These are phyloP conservation scores for Sminthurinus aureus DNA, from an alignment of 2,888 invertebrate species.

Conservation along the genomic window DNA sequence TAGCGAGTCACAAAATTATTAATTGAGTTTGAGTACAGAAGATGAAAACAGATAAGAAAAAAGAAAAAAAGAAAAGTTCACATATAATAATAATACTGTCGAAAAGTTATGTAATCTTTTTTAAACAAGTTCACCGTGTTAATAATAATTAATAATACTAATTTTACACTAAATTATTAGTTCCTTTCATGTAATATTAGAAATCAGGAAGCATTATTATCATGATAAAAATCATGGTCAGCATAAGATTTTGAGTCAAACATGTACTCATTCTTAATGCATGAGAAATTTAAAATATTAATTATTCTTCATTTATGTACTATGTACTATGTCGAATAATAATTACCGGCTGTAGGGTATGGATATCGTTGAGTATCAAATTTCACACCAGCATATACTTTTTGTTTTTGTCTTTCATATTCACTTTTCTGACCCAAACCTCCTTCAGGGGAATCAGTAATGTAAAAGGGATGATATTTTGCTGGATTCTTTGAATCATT, in stretches of 20 bases:
- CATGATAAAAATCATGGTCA: too few species aligned
- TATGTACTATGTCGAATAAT: not conserved
- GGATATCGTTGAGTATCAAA: slow-evolving; percentile 80
- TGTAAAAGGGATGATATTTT: slow-evolving; percentile 90
- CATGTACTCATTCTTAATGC: too few species aligned
- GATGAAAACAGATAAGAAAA: not conserved
- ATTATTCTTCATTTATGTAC: too few species aligned
- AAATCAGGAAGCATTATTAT: too few species aligned
- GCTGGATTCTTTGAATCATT: slow-evolving; percentile 81
- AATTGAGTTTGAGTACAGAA: too few species aligned
- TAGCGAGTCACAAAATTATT: not conserved
- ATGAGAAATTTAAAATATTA: too few species aligned
- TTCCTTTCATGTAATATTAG: too few species aligned
- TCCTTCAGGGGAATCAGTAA: slow-evolving; percentile 84
- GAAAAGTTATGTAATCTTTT: not conserved
- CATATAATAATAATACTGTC: not conserved
- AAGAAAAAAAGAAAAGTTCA: not conserved
- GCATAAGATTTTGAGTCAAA: too few species aligned
- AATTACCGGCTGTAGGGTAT: slow-evolving; percentile 77
- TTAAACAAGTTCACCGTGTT: too few species aligned
- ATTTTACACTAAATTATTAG: too few species aligned
- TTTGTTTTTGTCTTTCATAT: slow-evolving; percentile 74
- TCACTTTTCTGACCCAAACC: slow-evolving; percentile 82
- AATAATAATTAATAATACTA: too few species aligned
- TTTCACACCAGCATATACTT: slow-evolving; percentile 81